Base-by-base conservation (phyloP, 1,140 invertebrate genomes). In the Geopemphigus sp. region DNA sequence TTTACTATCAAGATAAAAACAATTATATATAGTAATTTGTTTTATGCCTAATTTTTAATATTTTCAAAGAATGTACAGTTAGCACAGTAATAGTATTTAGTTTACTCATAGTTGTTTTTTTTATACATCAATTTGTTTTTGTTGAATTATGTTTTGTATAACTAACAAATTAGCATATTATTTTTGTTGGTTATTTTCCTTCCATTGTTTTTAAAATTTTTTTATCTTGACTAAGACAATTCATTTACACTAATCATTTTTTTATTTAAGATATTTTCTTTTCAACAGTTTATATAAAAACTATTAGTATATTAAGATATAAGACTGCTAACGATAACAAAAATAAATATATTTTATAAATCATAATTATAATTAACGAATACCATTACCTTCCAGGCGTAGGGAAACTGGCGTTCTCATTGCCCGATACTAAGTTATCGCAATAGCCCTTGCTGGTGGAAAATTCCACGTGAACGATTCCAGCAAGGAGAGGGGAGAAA, bases 261-360 rank as follows among this genome's bases (percentile, higher is more conserved):
- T 66, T 64, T 61, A n/a, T 59, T 59, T 59, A 26, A 8, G 12
- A 17, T 59, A 59, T 59, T 5, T 26, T 8, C 4, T 59, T 4
- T 15, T 15, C 14, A 26, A 17, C 2, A 17, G n/a, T n/a, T n/a
- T n/a, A n/a, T n/a, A n/a, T n/a, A 66, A 66, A 66, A 39, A 66
- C 10, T 1, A 64, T 64, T 17, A 64, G 14, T 1, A 32, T 63
- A 26, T 5, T 59, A 26, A 59, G 24, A 66, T 66, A 66, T 53
- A 74, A 74, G 72, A 74, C 72, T 74, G 72, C 29, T 24, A 47
- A 57, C 15, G n/a, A 39, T 70, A 15, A 45, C 12, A 39, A 73
- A 32, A 74, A 74, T 22, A 74, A 45, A 8, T 39, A 39, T 74
- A 22, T 74, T 57, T 68, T 47, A n/a, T 17, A 70, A 24, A 47